A percentile compares a stretch with the other conserved stretches of the same genome.
Evolutionary conservation across 2,888 invertebrate species (phyloP).

Genomic region (Pristionchus maxplancki): DNA sequence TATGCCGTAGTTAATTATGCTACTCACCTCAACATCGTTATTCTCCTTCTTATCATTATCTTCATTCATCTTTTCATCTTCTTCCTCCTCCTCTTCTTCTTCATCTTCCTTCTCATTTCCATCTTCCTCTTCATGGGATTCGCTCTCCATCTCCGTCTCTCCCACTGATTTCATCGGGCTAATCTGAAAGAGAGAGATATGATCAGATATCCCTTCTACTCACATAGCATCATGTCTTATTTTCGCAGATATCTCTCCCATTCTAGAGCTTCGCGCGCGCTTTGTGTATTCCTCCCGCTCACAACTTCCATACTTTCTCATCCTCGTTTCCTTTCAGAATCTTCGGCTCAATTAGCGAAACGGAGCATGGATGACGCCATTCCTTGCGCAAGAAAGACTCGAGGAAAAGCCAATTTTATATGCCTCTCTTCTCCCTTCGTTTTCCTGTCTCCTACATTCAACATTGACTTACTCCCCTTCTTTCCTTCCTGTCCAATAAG

Average conservation of each 20-base stretch:
- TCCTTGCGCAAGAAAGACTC: constrained; percentile 7
- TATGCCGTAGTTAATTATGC: background rate
- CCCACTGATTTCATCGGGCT: constrained; percentile 51
- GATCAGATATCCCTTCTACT: background rate
- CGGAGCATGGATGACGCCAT: constrained; percentile 41
- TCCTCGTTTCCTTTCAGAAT: background rate
- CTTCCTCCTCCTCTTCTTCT: background rate
- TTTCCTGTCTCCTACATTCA: constrained; percentile 32
- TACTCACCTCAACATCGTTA: constrained; percentile 1
- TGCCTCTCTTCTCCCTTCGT: background rate
- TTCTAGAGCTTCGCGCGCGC: constrained; percentile 38
- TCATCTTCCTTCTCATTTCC: background rate
- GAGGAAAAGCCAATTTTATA: constrained; percentile 43
- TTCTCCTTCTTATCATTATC: background rate
- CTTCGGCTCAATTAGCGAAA: constrained; percentile 18
- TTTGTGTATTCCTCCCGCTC: background rate
- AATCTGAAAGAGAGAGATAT: constrained; percentile 44
- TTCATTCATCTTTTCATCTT: constrained; percentile 34
- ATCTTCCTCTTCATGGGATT: constrained; percentile 9
- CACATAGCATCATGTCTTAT: constrained; percentile 47
- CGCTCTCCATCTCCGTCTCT: constrained; percentile 33
- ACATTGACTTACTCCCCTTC: constrained; percentile 33
- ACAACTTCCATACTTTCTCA: constrained; percentile 24
- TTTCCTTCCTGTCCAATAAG: constrained; percentile 38
- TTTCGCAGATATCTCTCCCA: background rate